Conservation (phyloP, 2,888 invertebrate genomes). For the Acanthopleura granulata region DNA sequence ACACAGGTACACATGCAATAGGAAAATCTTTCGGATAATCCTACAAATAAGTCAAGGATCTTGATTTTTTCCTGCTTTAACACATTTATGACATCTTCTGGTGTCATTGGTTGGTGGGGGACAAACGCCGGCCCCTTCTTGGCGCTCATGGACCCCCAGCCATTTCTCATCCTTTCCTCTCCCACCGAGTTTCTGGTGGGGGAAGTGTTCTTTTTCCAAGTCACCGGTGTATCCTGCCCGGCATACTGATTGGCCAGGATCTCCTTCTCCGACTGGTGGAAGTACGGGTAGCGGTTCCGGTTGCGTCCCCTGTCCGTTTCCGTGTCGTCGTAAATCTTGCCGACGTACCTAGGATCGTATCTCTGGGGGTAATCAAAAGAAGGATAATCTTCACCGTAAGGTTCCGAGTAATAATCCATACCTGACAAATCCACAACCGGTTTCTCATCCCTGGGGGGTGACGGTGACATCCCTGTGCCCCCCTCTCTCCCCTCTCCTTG, state of each 20-base stretch:
- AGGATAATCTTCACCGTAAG: neutral
- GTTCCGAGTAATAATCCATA: slow-evolving; percentile 14
- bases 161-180: neutral
- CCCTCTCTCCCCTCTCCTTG: no score
- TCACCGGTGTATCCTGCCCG: neutral
- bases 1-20: no score
- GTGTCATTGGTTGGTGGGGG: neutral
- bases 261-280: neutral
- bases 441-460: no score
- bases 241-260: neutral
- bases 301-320: slow-evolving; percentile 33
- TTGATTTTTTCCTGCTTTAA: no score
- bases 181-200: neutral
- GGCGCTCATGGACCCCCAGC: slow-evolving; percentile 5
- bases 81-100: no score
- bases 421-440: neutral
- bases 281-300: slow-evolving; percentile 15
- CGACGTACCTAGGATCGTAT: slow-evolving; percentile 26
- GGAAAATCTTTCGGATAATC: no score
- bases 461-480: no score
- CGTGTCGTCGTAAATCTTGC: slow-evolving; percentile 34
- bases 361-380: slow-evolving; percentile 24
- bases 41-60: no score
- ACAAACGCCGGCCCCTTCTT: neutral
- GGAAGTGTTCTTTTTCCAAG: neutral